phyloP scores from a whole-genome alignment of 2,888 invertebrate genomes.

The Dimorphilus gyrociliatus region DNA sequence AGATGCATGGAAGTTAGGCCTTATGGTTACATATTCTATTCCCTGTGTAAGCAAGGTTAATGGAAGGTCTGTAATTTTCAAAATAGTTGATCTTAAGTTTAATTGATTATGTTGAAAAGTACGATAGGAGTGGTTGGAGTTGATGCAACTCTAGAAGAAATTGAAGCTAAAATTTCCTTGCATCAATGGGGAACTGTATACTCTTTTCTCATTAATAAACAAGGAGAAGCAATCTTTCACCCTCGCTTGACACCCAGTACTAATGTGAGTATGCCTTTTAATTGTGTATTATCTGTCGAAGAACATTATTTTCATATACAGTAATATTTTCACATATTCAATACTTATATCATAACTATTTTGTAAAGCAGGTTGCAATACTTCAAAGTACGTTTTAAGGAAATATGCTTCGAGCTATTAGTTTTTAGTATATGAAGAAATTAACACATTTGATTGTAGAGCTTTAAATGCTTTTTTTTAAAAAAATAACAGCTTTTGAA shows the following conservation, averaged over 20 bases:
- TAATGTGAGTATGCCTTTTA: constrained; percentile 20
- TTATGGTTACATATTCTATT: constrained; percentile 38
- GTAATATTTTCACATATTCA: too few relatives aligned
- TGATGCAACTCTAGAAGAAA: constrained; percentile 38
- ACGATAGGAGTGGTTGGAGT: constrained; percentile 39
- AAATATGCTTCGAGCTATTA: too few relatives aligned
- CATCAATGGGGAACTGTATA: constrained; percentile 39
- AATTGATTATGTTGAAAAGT: too few relatives aligned
- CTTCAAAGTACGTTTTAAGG: too few relatives aligned
- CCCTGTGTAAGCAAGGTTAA: constrained; percentile 31
- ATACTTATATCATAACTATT: too few relatives aligned
- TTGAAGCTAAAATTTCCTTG: constrained; percentile 34
- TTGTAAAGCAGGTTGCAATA: too few relatives aligned
- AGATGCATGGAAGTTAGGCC: constrained; percentile 36
- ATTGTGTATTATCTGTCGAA: too few relatives aligned
- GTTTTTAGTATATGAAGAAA: too few relatives aligned
- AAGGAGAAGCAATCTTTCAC: constrained; percentile 38
- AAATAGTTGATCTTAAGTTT: neutral
- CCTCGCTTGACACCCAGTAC: constrained; percentile 36
- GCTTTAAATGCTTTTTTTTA: too few relatives aligned
- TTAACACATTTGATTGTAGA: too few relatives aligned
- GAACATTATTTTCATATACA: too few relatives aligned
- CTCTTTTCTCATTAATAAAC: constrained; percentile 37
- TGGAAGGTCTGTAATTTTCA: constrained; percentile 18
- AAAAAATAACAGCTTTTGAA: too few relatives aligned